phyloP scores from a whole-genome alignment of 2,888 invertebrate species.

The Pheosia tremula region DNA sequence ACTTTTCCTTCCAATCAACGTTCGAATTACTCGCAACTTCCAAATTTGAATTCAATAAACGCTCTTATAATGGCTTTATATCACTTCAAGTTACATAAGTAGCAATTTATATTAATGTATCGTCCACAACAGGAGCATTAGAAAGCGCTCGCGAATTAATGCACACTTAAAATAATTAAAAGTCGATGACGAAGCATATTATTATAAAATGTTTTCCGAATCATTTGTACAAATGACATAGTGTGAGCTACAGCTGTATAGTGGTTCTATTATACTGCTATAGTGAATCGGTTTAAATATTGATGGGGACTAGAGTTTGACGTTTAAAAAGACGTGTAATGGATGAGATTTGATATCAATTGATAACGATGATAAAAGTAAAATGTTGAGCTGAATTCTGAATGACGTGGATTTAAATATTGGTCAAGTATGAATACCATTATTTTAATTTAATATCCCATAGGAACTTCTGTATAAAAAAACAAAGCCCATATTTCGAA shows the following conservation, averaged over 20 bases:
- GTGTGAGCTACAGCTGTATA: conserved; percentile 1
- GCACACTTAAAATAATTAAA: conserved; percentile 48
- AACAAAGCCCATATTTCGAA: too few species aligned
- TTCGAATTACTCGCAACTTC: background rate
- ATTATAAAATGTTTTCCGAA: conserved; percentile 4
- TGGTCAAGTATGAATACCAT: background rate
- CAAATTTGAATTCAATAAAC: background rate
- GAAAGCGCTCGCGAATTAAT: conserved; percentile 50
- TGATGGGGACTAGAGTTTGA: conserved; percentile 1
- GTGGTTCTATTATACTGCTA: conserved; percentile 2
- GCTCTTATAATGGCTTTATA: background rate
- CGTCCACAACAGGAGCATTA: conserved; percentile 28
- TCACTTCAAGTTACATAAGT: conserved; percentile 15
- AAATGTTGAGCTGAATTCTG: background rate
- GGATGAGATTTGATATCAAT: conserved; percentile 5
- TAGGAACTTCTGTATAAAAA: too few species aligned
- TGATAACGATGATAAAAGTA: background rate
- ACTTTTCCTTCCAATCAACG: background rate
- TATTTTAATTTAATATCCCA: too few species aligned
- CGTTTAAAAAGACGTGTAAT: conserved; percentile 6
- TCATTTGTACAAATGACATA: conserved; percentile 7
- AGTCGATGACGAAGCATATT: conserved; percentile 41
- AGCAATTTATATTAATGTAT: conserved; percentile 17
- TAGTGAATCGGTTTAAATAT: conserved; percentile 7
- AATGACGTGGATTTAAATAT: background rate